phyloP scores from a whole-genome alignment of 2,113 vertebrate species.

The Hippocampus comes region DNA sequence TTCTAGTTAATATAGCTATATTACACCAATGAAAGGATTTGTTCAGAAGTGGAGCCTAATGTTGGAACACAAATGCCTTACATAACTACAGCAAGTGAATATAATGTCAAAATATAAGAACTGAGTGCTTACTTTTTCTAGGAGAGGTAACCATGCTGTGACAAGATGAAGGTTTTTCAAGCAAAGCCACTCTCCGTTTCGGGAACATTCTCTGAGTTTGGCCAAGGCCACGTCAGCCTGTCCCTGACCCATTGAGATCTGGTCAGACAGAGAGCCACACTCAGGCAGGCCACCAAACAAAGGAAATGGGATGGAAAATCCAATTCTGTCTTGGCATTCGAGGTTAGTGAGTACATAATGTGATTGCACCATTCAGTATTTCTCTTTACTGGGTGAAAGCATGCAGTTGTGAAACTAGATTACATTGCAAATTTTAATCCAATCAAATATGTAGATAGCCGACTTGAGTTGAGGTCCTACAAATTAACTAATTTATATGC shows the following conservation, averaged over 20 bases:
- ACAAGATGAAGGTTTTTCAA: constrained; percentile 98
- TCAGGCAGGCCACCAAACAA: constrained; percentile 18
- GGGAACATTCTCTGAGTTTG: constrained; percentile 83
- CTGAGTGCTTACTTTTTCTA: constrained; percentile 84
- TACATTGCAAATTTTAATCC: neutral
- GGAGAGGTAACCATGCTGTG: constrained; percentile 87
- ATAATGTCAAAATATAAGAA: neutral
- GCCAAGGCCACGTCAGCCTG: constrained; percentile 93
- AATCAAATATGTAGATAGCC: neutral
- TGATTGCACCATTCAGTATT: constrained; percentile 28
- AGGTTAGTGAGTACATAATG: constrained; percentile 9
- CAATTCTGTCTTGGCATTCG: constrained; percentile 22
- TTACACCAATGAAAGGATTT: neutral
- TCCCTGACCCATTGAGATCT: constrained; percentile 98
- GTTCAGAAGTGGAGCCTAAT: neutral
- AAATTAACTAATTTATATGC: neutral
- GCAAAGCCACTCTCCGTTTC: constrained; percentile 90
- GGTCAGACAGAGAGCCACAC: constrained; percentile 34
- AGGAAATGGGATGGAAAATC: constrained; percentile 32
- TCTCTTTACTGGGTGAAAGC: neutral
- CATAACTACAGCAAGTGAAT: neutral
- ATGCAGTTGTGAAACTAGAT: constrained; percentile 11
- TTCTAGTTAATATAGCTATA: too few species aligned
- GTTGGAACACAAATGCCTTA: neutral
- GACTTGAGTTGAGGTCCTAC: neutral